A percentile compares a stretch with the other conserved stretches of the same genome.
Evolutionary conservation across 2,797 vertebrate species (phyloP).

Genomic region (Syngnathus acus): DNA sequence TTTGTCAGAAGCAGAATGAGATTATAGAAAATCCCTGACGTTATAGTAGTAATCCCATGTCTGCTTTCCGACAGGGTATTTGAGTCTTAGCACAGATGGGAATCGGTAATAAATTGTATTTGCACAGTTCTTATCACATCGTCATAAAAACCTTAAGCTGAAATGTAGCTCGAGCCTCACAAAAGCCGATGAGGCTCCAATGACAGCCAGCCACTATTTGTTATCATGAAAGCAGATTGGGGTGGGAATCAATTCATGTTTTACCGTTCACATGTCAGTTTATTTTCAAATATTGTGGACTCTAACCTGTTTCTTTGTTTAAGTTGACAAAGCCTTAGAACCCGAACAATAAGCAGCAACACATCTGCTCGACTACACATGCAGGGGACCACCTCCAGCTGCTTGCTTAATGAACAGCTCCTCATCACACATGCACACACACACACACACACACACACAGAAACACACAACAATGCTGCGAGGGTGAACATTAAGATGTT

Average conservation of each 20-base stretch:
- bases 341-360: constrained; percentile 50
- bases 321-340: constrained; percentile 1
- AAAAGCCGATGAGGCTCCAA: neutral
- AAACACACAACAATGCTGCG: constrained; percentile 29
- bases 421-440: constrained; percentile 8
- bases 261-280: neutral
- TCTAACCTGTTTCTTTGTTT: neutral
- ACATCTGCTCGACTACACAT: constrained; percentile 50
- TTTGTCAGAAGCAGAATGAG: constrained; percentile 43
- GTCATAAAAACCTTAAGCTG: constrained; percentile 47
- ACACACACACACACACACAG: constrained; percentile 14
- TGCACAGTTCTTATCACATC: constrained; percentile 48
- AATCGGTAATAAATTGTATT: constrained; percentile 54
- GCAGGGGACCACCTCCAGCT: constrained; percentile 61
- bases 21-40: constrained; percentile 42
- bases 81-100: constrained; percentile 34
- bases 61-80: constrained; percentile 32
- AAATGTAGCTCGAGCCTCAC: constrained; percentile 21
- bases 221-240: neutral
- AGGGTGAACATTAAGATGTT: constrained; percentile 69
- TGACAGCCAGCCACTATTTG: neutral
- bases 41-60: constrained; percentile 46
- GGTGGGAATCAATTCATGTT: neutral
- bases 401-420: constrained; percentile 56
- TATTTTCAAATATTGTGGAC: neutral